Conservation (phyloP, 2,888 invertebrate species). For the Alviniconcha strummeri region DNA sequence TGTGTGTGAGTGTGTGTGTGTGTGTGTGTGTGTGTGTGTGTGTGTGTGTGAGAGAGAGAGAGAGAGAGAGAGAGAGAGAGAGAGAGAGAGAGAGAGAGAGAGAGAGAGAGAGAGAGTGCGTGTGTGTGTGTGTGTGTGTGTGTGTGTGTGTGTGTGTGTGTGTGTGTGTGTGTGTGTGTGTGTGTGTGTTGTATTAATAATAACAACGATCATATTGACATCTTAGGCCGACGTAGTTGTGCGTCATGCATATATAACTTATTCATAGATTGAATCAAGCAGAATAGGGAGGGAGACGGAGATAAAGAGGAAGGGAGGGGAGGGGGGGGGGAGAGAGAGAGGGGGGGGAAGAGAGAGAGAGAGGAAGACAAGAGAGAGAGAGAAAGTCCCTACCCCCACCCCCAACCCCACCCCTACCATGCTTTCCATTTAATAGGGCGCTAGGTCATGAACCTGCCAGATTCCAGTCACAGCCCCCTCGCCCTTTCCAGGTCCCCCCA, state of each 20-base stretch:
- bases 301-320: not conserved
- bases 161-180: not conserved
- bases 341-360: not conserved
- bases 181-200: not conserved
- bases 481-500: too few relatives aligned
- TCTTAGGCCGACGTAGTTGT: too few relatives aligned
- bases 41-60: not conserved
- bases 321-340: not conserved
- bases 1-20: too few relatives aligned
- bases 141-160: not conserved
- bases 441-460: too few relatives aligned
- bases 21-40: too few relatives aligned
- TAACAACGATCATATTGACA: not conserved
- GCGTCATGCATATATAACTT: too few relatives aligned
- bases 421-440: too few relatives aligned
- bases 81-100: conserved; percentile 8
- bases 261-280: not conserved
- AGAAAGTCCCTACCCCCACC: too few relatives aligned
- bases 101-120: not conserved
- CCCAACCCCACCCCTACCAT: too few relatives aligned
- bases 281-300: not conserved
- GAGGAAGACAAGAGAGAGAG: not conserved
- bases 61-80: conserved; percentile 5
- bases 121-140: not conserved
- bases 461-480: too few relatives aligned